phyloP scores from a whole-genome alignment of 2,113 vertebrate species.

The Pao palembangensis region DNA sequence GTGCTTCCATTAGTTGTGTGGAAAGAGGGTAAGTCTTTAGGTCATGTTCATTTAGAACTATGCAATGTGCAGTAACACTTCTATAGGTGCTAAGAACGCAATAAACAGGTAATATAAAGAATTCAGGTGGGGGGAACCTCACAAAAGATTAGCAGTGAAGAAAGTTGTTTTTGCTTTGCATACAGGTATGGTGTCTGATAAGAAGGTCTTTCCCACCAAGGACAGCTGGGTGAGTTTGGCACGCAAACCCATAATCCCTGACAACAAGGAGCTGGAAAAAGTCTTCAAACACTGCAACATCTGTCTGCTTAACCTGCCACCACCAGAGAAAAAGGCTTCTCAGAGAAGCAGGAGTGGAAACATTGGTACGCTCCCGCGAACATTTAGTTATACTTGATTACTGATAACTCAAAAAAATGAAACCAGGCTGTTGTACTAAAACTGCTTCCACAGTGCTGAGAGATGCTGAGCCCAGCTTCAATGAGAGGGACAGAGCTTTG shows the following conservation, averaged over 20 bases:
- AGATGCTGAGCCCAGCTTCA: constrained; percentile 44
- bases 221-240: constrained; percentile 75
- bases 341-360: constrained; percentile 25
- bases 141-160: background rate
- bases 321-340: constrained; percentile 56
- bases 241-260: constrained; percentile 68
- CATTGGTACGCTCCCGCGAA: constrained; percentile 7
- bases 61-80: too few species aligned
- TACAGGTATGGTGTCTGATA: constrained; percentile 71
- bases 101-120: too few species aligned
- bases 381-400: background rate
- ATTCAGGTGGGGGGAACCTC: too few species aligned
- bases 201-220: constrained; percentile 75
- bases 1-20: too few species aligned
- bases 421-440: background rate
- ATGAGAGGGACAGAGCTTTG: constrained; percentile 56
- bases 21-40: too few species aligned
- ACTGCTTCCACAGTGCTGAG: background rate
- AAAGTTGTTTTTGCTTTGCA: background rate
- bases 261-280: constrained; percentile 73
- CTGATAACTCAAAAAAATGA: background rate
- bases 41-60: too few species aligned
- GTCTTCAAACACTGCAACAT: constrained; percentile 67
- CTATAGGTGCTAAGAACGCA: too few species aligned
- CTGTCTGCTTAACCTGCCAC: constrained; percentile 73